Base-by-base conservation (phyloP, 1,140 invertebrate species). In the Ectropis grisescens region DNA sequence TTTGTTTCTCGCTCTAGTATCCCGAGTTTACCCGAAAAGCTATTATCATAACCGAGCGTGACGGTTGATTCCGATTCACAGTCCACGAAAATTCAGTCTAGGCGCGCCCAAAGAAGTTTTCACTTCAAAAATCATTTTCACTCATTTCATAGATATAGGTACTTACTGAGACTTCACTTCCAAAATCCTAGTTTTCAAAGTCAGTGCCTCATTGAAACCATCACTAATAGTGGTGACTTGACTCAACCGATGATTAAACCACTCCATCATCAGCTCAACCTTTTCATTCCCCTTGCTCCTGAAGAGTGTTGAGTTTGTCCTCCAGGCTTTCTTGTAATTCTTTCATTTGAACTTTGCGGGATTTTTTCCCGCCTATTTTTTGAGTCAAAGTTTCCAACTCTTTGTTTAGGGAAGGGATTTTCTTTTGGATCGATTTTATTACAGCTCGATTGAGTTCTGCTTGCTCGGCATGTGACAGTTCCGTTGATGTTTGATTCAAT, bases 121-220 rank as follows among this genome's bases (percentile, higher is more conserved):
- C n/a, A n/a, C n/a, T n/a, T n/a, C n/a, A n/a, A n/a, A n/a, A n/a
- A n/a, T n/a, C n/a, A n/a, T n/a, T n/a, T n/a, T n/a, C n/a, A n/a
- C n/a, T n/a, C n/a, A n/a, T n/a, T n/a, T n/a, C n/a, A n/a, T n/a
- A n/a, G n/a, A n/a, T n/a, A n/a, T n/a, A n/a, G n/a, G n/a, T n/a
- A 62, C 57, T 52, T 51, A 80, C 75, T 72, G 72, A 1, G 75
- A 75, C 29, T 80, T 80, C 11, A 69, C 38, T 35, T 80, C 64
- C 25, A 78, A 33, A 32, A 71, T 76, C 28, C 49, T 61, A 24
- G 72, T 74, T 46, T 74, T 75, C 3, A 71, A 15, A 4, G 52
- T 62, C 3, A 74, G 41, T 5, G 74, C 33, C 32, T 80, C 72
- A 54, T 50, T 74, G 2, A 66, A 64, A 27, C 65, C 40, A 19